Conservation (phyloP, 2,888 invertebrate species). For the Temnothorax unifasciatus region DNA sequence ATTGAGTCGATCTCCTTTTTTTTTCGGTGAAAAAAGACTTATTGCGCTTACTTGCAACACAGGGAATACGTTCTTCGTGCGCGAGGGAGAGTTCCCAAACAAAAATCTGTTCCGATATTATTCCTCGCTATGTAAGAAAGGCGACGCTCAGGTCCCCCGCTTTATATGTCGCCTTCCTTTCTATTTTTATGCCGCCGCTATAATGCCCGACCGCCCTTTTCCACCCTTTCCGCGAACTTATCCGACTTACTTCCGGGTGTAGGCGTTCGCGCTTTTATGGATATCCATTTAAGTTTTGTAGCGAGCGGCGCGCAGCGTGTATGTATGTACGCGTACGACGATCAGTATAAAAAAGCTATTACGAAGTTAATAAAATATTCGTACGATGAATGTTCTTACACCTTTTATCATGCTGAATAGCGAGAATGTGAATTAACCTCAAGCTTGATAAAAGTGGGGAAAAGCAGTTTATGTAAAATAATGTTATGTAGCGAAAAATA, state of each 20-base stretch:
- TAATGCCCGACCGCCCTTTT: slow-evolving; percentile 63
- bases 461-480: background rate
- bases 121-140: slow-evolving; percentile 42
- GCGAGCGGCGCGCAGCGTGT: slow-evolving; percentile 44
- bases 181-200: slow-evolving; percentile 69
- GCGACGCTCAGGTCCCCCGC: slow-evolving; percentile 54
- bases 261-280: slow-evolving; percentile 72
- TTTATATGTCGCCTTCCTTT: slow-evolving; percentile 69
- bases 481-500: background rate
- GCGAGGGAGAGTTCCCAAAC: slow-evolving; percentile 32
- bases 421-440: background rate
- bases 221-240: slow-evolving; percentile 67
- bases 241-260: slow-evolving; percentile 67
- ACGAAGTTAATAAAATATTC: slow-evolving; percentile 46
- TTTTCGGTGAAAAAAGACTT: slow-evolving; percentile 9
- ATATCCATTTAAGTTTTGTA: slow-evolving; percentile 72
- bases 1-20: slow-evolving; percentile 23
- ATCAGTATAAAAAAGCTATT: slow-evolving; percentile 57
- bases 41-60: slow-evolving; percentile 33
- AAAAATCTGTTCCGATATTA: slow-evolving; percentile 62
- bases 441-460: background rate
- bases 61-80: background rate
- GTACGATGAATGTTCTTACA: background rate
- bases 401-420: slow-evolving; percentile 2
- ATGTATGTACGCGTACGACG: slow-evolving; percentile 25